A percentile compares a stretch with the other conserved stretches of the same genome.
Conservation (phyloP, 1,140 invertebrate genomes). For the Samia ricini region DNA sequence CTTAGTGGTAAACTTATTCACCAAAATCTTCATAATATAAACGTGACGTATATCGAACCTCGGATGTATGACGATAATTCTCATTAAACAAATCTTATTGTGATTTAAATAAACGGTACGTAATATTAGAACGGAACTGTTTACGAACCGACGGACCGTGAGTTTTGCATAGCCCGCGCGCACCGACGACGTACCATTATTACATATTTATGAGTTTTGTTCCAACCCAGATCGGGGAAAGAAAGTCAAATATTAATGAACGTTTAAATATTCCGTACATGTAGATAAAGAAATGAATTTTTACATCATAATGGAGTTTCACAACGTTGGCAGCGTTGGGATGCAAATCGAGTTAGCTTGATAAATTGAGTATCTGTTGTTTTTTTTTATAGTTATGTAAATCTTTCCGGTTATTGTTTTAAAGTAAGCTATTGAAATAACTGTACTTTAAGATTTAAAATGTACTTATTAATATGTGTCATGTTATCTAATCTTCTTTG, state of each 20-base stretch:
- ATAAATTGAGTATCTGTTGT: slow-evolving; percentile 1
- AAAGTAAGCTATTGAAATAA: neutral
- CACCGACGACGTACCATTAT: slow-evolving; percentile 46
- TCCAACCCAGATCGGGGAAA: slow-evolving; percentile 56
- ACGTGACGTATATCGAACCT: neutral
- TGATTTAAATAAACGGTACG: slow-evolving; percentile 12
- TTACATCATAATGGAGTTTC: slow-evolving; percentile 58
- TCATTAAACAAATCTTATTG: slow-evolving; percentile 10
- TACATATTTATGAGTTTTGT: slow-evolving; percentile 75
- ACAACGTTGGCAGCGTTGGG: slow-evolving; percentile 40
- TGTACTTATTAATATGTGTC: no score
- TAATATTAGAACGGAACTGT: slow-evolving; percentile 59
- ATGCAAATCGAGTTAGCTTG: slow-evolving; percentile 46
- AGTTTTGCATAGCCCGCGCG: slow-evolving; percentile 61
- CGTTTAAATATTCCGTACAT: slow-evolving; percentile 69
- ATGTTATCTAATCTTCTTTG: no score
- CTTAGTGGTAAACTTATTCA: no score
- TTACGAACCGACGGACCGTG: slow-evolving; percentile 35
- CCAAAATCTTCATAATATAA: no score
- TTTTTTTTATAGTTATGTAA: slow-evolving; percentile 1
- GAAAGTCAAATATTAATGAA: slow-evolving; percentile 75
- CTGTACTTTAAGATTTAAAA: neutral
- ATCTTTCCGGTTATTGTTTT: neutral
- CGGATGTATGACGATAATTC: neutral
- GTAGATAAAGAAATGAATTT: slow-evolving; percentile 70